A percentile compares a stretch with the other conserved stretches of the same genome.
Conservation (phyloP, 2,113 vertebrate genomes). For the Ornithorhynchus anatinus region DNA sequence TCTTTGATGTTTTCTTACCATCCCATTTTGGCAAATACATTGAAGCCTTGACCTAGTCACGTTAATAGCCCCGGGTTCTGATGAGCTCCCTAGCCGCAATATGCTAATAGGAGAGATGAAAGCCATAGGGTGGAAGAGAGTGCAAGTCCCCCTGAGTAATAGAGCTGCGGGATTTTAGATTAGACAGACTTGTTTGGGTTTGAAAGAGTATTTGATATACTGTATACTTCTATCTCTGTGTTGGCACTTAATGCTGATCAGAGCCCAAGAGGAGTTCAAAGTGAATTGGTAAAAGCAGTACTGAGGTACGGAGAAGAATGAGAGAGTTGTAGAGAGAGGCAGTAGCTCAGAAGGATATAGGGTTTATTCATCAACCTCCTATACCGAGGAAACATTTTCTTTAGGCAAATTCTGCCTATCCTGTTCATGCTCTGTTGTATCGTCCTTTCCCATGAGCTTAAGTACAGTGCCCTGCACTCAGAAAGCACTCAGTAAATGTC, state of each 20-base stretch:
- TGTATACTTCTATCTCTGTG: background rate
- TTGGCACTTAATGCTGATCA: background rate
- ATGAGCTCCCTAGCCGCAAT: background rate
- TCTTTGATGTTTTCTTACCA: constrained; percentile 16
- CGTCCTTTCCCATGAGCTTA: too few relatives aligned
- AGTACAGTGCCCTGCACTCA: too few relatives aligned
- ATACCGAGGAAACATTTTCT: too few relatives aligned
- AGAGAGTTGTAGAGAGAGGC: background rate
- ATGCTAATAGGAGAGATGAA: background rate
- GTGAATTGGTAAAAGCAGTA: too few relatives aligned
- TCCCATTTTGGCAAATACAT: constrained; percentile 14
- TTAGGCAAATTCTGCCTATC: too few relatives aligned
- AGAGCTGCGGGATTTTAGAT: background rate
- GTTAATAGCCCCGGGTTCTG: background rate
- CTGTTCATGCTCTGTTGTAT: too few relatives aligned
- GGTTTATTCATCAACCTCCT: too few relatives aligned
- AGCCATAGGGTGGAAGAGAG: background rate
- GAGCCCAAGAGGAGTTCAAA: fast-evolving
- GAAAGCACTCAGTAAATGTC: too few relatives aligned
- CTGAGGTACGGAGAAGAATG: too few relatives aligned
- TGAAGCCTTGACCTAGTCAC: constrained; percentile 1
- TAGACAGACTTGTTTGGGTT: background rate
- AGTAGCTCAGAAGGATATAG: too few relatives aligned
- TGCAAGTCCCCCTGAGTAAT: background rate
- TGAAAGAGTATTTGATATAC: background rate